phyloP scores from a whole-genome alignment of 2,888 invertebrate species.

The Hypena proboscidalis region DNA sequence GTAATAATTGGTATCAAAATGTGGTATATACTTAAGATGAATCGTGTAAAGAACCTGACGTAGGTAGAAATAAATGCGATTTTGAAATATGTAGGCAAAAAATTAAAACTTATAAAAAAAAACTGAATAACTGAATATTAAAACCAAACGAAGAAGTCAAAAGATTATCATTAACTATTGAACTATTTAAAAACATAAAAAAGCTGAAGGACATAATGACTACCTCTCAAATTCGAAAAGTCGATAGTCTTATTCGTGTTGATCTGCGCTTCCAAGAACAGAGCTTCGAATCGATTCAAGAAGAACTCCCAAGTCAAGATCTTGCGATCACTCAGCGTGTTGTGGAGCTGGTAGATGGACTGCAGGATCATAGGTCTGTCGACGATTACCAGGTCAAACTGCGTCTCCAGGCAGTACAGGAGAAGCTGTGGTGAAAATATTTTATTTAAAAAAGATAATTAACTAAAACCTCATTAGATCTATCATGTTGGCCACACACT shows the following conservation, averaged over 20 bases:
- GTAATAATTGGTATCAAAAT: too few species aligned
- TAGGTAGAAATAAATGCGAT: too few species aligned
- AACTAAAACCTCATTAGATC: too few species aligned
- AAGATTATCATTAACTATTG: neutral
- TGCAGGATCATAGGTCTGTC: slow-evolving; percentile 99
- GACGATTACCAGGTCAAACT: slow-evolving; percentile 98
- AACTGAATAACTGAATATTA: slow-evolving; percentile 8
- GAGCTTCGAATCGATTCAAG: slow-evolving; percentile 95
- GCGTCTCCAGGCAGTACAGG: slow-evolving; percentile 97
- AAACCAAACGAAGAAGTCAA: too few species aligned
- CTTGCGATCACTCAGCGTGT: slow-evolving; percentile 94
- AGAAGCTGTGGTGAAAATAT: slow-evolving; percentile 89
- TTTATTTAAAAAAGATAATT: too few species aligned
- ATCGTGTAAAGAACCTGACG: too few species aligned
- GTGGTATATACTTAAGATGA: too few species aligned
- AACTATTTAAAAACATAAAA: neutral
- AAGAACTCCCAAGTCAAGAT: slow-evolving; percentile 99
- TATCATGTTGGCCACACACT: too few species aligned
- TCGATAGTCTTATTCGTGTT: slow-evolving; percentile 94
- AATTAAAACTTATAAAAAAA: slow-evolving; percentile 52
- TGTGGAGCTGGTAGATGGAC: slow-evolving; percentile 97
- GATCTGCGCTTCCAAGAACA: slow-evolving; percentile 98
- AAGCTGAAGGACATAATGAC: slow-evolving; percentile 5
- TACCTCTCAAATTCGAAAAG: slow-evolving; percentile 93
- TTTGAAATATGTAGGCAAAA: slow-evolving; percentile 1